Evolutionary conservation across 1,140 invertebrate genomes (phyloP).

Genomic region (Aporrectodea caliginosa): DNA sequence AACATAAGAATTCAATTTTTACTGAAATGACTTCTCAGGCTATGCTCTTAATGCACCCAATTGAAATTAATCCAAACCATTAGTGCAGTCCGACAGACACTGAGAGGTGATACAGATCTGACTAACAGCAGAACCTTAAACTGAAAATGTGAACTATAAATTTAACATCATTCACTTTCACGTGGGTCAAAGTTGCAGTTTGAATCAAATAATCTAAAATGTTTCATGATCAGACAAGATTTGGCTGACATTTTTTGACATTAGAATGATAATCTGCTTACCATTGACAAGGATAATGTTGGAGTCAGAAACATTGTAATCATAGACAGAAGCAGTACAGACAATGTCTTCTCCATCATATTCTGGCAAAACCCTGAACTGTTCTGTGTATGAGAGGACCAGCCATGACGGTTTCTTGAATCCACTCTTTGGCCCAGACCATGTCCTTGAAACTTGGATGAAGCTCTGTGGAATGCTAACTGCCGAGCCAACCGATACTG

Average conservation of each 20-base stretch:
- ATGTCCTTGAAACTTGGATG: neutral
- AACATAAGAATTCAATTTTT: no score
- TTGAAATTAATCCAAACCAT: no score
- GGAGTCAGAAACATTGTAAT: neutral
- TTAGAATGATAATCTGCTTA: neutral
- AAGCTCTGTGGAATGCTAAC: neutral
- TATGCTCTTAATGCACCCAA: no score
- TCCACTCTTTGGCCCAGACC: neutral
- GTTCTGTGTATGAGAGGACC: neutral
- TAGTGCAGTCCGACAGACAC: no score
- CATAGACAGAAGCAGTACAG: neutral
- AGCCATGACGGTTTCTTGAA: neutral
- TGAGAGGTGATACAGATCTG: no score
- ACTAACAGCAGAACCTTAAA: no score
- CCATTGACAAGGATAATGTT: neutral
- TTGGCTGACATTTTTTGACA: neutral
- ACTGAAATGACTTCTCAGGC: no score
- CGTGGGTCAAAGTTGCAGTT: neutral
- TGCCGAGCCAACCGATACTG: neutral
- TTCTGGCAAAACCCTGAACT: neutral
- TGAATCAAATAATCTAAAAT: neutral
- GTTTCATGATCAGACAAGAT: neutral
- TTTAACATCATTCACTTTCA: neutral
- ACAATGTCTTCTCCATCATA: neutral
- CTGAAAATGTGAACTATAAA: neutral